A percentile compares a stretch with the other conserved stretches of the same genome.
Conservation (phyloP, 2,113 vertebrate species). For the Xiphias gladius region DNA sequence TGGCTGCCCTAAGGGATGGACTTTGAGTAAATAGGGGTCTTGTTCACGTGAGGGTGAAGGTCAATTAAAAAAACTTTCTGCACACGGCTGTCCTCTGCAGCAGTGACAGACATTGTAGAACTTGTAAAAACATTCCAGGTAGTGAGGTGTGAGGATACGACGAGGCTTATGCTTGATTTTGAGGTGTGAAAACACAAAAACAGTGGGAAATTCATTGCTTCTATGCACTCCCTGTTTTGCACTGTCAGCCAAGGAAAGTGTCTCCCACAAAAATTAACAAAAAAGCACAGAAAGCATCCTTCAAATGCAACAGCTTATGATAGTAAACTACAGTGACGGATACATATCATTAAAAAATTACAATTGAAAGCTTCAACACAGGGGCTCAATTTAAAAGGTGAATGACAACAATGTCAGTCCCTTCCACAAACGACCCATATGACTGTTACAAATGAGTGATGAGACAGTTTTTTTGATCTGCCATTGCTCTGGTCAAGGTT, state of each 20-base stretch:
- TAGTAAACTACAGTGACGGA: not conserved
- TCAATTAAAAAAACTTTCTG: not conserved
- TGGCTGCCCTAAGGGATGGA: not conserved
- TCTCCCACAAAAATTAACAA: not conserved
- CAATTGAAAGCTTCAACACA: not conserved
- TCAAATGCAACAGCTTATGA: not conserved
- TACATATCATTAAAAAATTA: not conserved
- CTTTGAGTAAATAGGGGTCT: not conserved
- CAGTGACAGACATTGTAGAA: not conserved
- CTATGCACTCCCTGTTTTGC: not conserved
- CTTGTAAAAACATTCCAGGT: not conserved
- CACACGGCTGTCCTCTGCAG: not conserved
- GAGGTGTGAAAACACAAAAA: not conserved
- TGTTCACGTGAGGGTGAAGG: not conserved
- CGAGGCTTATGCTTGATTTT: not conserved
- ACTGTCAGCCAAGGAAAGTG: not conserved
- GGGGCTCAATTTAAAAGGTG: not conserved
- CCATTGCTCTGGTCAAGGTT: not conserved
- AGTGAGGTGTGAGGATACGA: slow-evolving; percentile 27
- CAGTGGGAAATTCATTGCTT: not conserved
- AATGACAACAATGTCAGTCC: not conserved
- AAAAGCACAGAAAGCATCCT: not conserved
- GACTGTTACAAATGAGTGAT: not conserved
- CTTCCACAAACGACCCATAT: not conserved
- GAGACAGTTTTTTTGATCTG: not conserved